Percentiles rank a stretch among this genome's conserved stretches.
Conservation (phyloP, 2,888 invertebrate genomes). For the Spodoptera exigua region DNA sequence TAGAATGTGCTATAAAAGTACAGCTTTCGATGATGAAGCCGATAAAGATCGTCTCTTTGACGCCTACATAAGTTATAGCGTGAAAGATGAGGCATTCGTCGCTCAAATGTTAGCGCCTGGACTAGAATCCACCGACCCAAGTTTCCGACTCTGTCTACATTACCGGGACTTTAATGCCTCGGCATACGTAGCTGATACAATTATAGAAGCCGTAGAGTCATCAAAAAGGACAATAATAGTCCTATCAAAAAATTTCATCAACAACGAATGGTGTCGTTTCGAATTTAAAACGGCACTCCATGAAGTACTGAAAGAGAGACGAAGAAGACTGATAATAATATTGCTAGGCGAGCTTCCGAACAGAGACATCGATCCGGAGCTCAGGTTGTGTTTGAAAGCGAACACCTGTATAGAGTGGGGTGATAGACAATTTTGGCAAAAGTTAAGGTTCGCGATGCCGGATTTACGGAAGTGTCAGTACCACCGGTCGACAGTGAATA, state of each 20-base stretch:
- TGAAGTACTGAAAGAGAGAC: conserved; percentile 95
- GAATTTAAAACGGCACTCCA: conserved; percentile 98
- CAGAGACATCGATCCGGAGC: conserved; percentile 96
- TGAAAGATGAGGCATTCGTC: conserved; percentile 97
- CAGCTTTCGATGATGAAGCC: conserved; percentile 94
- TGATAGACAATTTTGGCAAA: conserved; percentile 99
- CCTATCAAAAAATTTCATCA: conserved; percentile 97
- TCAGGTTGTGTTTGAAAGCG: conserved; percentile 96
- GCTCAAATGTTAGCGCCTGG: conserved; percentile 96
- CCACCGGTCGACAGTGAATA: conserved; percentile 92
- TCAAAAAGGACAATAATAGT: conserved; percentile 97
- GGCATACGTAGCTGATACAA: conserved; percentile 96
- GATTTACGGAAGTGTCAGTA: conserved; percentile 92
- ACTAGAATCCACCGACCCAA: conserved; percentile 94
- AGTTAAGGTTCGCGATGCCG: conserved; percentile 97
- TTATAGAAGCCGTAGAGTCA: conserved; percentile 97
- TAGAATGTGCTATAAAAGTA: conserved; percentile 95
- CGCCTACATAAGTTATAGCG: conserved; percentile 98
- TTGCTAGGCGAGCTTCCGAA: conserved; percentile 96
- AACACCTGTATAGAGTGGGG: conserved; percentile 98
- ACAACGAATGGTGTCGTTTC: conserved; percentile 98
- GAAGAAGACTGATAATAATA: conserved; percentile 96
- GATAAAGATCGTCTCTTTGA: conserved; percentile 97
- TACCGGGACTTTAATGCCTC: conserved; percentile 97
- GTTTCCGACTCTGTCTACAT: conserved; percentile 96